A percentile compares a stretch with the other conserved stretches of the same genome.
Evolutionary conservation across 2,797 vertebrate species (phyloP).

Genomic region (Crocodylus rhombifer): DNA sequence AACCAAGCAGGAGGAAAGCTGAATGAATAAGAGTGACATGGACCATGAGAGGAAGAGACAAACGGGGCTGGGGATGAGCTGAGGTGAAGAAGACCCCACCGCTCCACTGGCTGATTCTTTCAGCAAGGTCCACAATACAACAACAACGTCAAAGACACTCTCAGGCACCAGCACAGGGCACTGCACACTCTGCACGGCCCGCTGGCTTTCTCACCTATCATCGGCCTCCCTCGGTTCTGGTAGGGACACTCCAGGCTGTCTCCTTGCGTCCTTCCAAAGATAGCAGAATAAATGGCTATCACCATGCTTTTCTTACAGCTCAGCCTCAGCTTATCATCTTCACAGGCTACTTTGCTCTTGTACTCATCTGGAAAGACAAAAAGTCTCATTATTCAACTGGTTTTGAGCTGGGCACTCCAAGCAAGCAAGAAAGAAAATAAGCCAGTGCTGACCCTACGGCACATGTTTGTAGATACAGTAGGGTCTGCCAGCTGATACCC

Average conservation of each 20-base stretch:
- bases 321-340: constrained; percentile 90
- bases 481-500: fast-evolving
- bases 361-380: constrained; percentile 86
- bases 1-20: neutral
- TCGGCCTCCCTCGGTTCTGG: constrained; percentile 82
- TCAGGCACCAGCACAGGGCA: neutral
- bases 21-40: neutral
- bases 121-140: neutral
- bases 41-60: neutral
- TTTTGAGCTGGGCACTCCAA: neutral
- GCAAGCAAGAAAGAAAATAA: neutral
- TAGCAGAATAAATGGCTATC: constrained; percentile 89
- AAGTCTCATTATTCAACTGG: constrained; percentile 48
- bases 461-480: neutral
- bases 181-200: neutral
- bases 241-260: constrained; percentile 90
- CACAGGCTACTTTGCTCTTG: constrained; percentile 92
- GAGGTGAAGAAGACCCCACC: neutral
- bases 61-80: neutral
- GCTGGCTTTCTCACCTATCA: constrained; percentile 82
- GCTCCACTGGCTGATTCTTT: neutral
- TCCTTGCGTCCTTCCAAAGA: constrained; percentile 89
- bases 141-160: neutral
- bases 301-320: constrained; percentile 91
- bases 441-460: neutral